Base-by-base conservation (phyloP, 2,888 invertebrate species). In the Tanypteryx hageni region DNA sequence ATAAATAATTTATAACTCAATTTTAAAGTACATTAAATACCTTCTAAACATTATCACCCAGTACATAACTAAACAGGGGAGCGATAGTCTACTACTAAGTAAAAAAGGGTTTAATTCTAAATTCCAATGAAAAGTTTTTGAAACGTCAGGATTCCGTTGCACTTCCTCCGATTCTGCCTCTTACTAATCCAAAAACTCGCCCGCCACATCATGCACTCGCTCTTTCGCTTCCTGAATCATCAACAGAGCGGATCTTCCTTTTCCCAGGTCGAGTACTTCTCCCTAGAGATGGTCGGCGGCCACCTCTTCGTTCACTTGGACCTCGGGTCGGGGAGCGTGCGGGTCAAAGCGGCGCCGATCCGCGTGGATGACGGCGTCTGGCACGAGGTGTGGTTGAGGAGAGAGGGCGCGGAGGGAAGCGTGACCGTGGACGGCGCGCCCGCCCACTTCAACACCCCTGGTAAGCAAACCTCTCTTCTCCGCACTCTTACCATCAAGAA, bases 231-330 rank as follows among this genome's bases (percentile, higher is more conserved):
- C 5, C 44, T 3, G 5, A 44, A 44, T 14, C 82, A 9, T 83
- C 11, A 56, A n/a, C n/a, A n/a, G n/a, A n/a, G n/a, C n/a, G n/a
- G n/a, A n/a, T 56, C 57, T 44, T 81, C 0, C 83, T 92, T 86
- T 31, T 94, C 94, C 3, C 96, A 98, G 97, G 97, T 97, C 92
- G 99, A 99, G 95, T 96, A 99, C 92, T 98, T 99, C 94, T 99
- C 99, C 2, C 97, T 99, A 93, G 99, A 99, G 95, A 96, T 99
- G 94, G 96, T 99, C 93, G 98, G 98, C 93, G 99, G 99, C 0
- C 98, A 99, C 95, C 97, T 99, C 93, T 99, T 98, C 95, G 97
- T 99, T 44, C 98, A 99, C 94, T 96, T 99, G 94, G 98, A 99
- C 94, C 96, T 99, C 86, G 99, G 99, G 0, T 98, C 98, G 5